Conservation (phyloP, 2,888 invertebrate species). For the Elaeidobius kamerunicus region DNA sequence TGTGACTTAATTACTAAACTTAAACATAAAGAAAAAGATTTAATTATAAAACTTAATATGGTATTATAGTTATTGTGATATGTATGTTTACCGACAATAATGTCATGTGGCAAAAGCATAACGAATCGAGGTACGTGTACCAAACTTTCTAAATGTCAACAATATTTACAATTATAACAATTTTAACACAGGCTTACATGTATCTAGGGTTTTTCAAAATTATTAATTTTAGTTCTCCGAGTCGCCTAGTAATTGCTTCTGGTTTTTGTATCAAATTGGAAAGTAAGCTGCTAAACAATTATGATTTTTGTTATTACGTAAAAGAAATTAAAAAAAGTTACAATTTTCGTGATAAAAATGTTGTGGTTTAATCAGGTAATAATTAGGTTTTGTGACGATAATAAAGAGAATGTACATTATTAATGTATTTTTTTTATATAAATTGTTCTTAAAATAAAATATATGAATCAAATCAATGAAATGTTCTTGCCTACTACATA, state of each 20-base stretch:
- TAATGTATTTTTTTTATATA: too few relatives aligned
- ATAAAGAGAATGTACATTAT: background rate
- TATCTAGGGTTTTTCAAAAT: slow-evolving; percentile 16
- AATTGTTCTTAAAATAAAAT: too few relatives aligned
- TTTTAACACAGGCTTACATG: slow-evolving; percentile 17
- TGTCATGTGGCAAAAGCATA: slow-evolving; percentile 20
- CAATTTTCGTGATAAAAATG: slow-evolving; percentile 3
- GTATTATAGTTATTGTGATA: background rate
- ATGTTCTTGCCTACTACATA: too few relatives aligned
- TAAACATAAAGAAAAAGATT: background rate
- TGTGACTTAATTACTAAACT: too few relatives aligned
- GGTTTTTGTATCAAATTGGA: slow-evolving; percentile 13
- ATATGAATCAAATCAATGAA: too few relatives aligned
- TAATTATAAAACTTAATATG: background rate
- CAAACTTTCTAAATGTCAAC: slow-evolving; percentile 27
- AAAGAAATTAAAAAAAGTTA: slow-evolving; percentile 9
- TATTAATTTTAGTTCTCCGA: slow-evolving; percentile 9
- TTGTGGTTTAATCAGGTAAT: background rate
- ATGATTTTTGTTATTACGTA: slow-evolving; percentile 17
- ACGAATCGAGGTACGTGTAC: slow-evolving; percentile 18
- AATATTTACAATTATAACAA: slow-evolving; percentile 25
- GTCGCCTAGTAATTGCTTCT: slow-evolving; percentile 10
- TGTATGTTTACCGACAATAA: slow-evolving; percentile 11
- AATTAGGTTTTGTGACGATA: background rate
- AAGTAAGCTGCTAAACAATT: slow-evolving; percentile 14